Evolutionary conservation across 2,113 vertebrate species (phyloP).

Genomic region (Pipra filicauda): DNA sequence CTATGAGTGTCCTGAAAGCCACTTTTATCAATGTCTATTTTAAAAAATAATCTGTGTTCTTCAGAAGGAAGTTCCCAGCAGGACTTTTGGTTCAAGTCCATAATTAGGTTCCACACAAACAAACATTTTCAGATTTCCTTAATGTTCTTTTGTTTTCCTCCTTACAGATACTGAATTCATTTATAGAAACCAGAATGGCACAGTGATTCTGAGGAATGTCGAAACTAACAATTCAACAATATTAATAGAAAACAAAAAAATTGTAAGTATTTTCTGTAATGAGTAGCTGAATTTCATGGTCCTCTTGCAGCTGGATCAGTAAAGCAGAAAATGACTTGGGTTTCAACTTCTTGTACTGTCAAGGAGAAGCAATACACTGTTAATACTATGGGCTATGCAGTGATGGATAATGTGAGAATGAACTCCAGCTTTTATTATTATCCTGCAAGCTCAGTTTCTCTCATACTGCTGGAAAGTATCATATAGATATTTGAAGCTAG

Average conservation of each 20-base stretch:
- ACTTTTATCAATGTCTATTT: neutral
- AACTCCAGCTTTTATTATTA: conserved; percentile 56
- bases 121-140: neutral
- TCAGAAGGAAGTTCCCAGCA: neutral
- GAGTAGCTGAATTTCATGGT: conserved; percentile 36
- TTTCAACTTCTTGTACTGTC: conserved; percentile 29
- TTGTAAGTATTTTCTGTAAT: conserved; percentile 84
- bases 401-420: conserved; percentile 46
- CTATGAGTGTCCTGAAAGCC: neutral
- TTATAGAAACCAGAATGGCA: conserved; percentile 87
- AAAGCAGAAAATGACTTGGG: conserved; percentile 69
- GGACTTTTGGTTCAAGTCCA: neutral
- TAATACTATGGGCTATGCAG: neutral
- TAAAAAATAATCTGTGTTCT: neutral
- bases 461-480: neutral
- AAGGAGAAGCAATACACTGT: conserved; percentile 17
- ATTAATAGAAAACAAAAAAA: conserved; percentile 94
- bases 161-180: conserved; percentile 87
- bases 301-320: conserved; percentile 12
- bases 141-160: conserved; percentile 33
- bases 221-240: conserved; percentile 82
- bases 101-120: neutral
- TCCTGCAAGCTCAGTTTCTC: conserved; percentile 29
- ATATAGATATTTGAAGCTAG: conserved; percentile 49
- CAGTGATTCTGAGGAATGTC: conserved; percentile 85